Base-by-base conservation (phyloP, 37 sponge, comb jelly and placozoan genomes). In the Agelas oroides region DNA sequence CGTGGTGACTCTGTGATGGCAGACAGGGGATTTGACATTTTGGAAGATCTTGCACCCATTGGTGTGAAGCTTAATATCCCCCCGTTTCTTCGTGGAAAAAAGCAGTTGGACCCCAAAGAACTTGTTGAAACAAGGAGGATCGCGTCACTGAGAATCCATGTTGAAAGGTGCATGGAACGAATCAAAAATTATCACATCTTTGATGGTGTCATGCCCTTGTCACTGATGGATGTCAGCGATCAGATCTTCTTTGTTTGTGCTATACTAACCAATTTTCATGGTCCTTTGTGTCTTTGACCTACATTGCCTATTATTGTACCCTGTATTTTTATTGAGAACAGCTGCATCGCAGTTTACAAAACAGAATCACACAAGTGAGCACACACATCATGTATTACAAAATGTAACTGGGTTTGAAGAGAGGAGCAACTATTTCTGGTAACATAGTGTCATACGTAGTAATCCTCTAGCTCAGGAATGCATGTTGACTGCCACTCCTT, bases 1-100 rank as follows among this genome's bases (percentile, higher is more conserved):
- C 17, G 17, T 40, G 86, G 91, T 56, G 91, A 84, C 53, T 54
- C 63, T 30, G 54, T 90, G 12, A 90, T 90, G 91, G 91, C 91
- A 20, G 91, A 84, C 59, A 57, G 81, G 34, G 82, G 91, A 17
- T 76, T 88, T 38, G 70, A 75, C 23, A 71, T 83, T 8, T 57
- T 18, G 13, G 83, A 88, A 55, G 71, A 70, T 40, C 23, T 70
- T 13, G 65, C 71, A 57, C 59, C 56, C 53, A 16, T 32, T 56
- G 70, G 70, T 36, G 39, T 70, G 13, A 11, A 40, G 11, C 70
- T 70, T 11, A 70, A 70, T 35, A 70, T 70, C 21, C 70, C 70
- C 13, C 70, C 70, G 14, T 64, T 64, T 23, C 36, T 70, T 28
- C 17, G 17, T 14, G 57, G 57, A 56, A n/a, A n/a, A n/a, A n/a